phyloP scores from a whole-genome alignment of 2,888 invertebrate genomes.

The Hypercompe scribonia region DNA sequence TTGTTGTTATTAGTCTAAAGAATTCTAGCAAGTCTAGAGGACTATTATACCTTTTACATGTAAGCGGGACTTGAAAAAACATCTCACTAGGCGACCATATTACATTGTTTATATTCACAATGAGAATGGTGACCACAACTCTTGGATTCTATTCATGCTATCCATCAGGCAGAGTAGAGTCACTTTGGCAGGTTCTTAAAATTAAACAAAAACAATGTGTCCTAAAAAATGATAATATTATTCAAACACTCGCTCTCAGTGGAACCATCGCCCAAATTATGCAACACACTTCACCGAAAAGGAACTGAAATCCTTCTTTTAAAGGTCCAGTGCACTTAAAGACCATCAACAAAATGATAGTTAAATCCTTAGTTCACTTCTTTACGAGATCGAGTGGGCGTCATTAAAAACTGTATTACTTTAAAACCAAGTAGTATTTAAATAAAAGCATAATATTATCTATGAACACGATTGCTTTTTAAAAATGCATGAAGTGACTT shows the following conservation, averaged over 20 bases:
- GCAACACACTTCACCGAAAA: slow-evolving; percentile 24
- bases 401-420: slow-evolving; percentile 11
- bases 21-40: too few species aligned
- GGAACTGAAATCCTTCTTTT: slow-evolving; percentile 38
- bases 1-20: too few species aligned
- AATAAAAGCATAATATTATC: slow-evolving; percentile 13
- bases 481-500: slow-evolving; percentile 12
- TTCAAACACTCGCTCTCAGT: not conserved
- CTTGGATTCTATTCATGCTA: too few species aligned
- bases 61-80: too few species aligned
- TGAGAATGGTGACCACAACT: too few species aligned
- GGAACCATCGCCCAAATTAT: not conserved
- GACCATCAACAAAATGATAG: slow-evolving; percentile 38
- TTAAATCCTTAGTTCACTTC: slow-evolving; percentile 3
- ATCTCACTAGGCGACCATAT: too few species aligned
- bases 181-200: too few species aligned
- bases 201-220: too few species aligned
- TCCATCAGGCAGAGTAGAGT: too few species aligned
- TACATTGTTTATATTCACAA: too few species aligned
- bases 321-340: slow-evolving; percentile 50
- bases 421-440: slow-evolving; percentile 12
- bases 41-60: too few species aligned
- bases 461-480: slow-evolving; percentile 13
- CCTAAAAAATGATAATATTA: slow-evolving; percentile 26
- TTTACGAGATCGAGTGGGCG: slow-evolving; percentile 16